Evolutionary conservation across 2,888 invertebrate genomes (phyloP).

Genomic region (Tridacna crocea): DNA sequence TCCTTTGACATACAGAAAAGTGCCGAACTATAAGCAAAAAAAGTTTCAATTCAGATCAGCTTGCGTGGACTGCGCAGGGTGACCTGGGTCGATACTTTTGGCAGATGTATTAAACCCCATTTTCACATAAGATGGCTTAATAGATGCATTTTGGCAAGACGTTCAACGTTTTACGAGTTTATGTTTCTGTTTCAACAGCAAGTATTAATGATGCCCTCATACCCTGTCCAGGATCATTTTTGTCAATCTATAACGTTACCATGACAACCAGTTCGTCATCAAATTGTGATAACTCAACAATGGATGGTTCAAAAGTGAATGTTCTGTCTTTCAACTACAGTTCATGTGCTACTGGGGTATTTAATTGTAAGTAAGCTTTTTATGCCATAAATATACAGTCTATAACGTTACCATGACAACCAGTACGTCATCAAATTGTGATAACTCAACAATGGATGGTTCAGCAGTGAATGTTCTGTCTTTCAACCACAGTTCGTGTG

Average conservation of each 20-base stretch:
- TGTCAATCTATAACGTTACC: slow-evolving; percentile 40
- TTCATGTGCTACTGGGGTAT: slow-evolving; percentile 48
- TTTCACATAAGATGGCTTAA: too few species aligned
- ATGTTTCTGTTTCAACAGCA: slow-evolving; percentile 9
- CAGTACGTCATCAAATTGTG: slow-evolving; percentile 30
- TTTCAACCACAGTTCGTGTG: slow-evolving; percentile 57
- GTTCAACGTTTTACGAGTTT: too few species aligned
- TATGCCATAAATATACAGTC: too few species aligned
- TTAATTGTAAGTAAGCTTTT: slow-evolving; percentile 37
- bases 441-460: slow-evolving; percentile 42
- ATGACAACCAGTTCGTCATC: slow-evolving; percentile 38
- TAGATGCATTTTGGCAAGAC: too few species aligned
- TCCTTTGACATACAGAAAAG: too few species aligned
- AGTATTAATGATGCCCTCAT: slow-evolving; percentile 39
- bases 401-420: too few species aligned
- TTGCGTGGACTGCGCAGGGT: background rate
- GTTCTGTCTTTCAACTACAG: slow-evolving; percentile 48
- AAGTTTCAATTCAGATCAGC: too few species aligned
- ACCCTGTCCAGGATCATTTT: slow-evolving; percentile 40
- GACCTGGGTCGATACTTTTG: too few species aligned
- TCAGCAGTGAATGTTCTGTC: slow-evolving; percentile 10
- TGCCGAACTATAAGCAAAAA: too few species aligned
- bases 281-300: slow-evolving; percentile 31
- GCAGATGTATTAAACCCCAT: too few species aligned
- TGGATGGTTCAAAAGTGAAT: slow-evolving; percentile 35